Evolutionary conservation across 2,113 vertebrate genomes (phyloP).

Genomic region (Thymallus thymallus): DNA sequence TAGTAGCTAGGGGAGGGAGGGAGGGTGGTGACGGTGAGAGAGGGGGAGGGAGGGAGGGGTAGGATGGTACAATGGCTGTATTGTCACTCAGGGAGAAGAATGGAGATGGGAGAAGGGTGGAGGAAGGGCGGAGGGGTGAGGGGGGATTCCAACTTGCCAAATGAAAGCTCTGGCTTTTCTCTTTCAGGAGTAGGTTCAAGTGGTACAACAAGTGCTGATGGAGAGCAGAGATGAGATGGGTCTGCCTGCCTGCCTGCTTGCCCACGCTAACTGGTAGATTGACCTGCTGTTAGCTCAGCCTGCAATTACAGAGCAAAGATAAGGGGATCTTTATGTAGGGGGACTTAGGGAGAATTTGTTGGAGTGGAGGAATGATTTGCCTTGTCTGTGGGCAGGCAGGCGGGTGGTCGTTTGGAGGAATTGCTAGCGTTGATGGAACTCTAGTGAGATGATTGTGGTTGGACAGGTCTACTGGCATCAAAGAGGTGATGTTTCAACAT

Average conservation of each 20-base stretch:
- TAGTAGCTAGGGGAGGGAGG: conserved; percentile 70
- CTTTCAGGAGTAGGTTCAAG: conserved; percentile 56
- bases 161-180: conserved; percentile 70
- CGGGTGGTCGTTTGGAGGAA: conserved; percentile 13
- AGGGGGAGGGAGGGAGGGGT: conserved; percentile 49
- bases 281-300: conserved; percentile 48
- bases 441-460: not conserved
- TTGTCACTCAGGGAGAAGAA: conserved; percentile 80
- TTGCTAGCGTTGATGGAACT: not conserved
- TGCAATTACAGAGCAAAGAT: conserved; percentile 68
- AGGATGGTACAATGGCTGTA: conserved; percentile 87
- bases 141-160: conserved; percentile 60
- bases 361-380: conserved; percentile 42
- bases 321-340: conserved; percentile 64
- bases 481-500: not conserved
- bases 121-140: conserved; percentile 51
- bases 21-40: conserved; percentile 17
- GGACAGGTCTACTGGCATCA: not conserved
- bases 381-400: conserved; percentile 20
- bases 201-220: conserved; percentile 71
- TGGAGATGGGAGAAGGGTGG: conserved; percentile 24
- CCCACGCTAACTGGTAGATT: conserved; percentile 26
- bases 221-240: conserved; percentile 47
- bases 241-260: conserved; percentile 2
- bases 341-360: conserved; percentile 52